These are phyloP conservation scores for Aphaenogaster floridana DNA, from an alignment of 1,140 invertebrate genomes.

Conservation along the genomic window DNA sequence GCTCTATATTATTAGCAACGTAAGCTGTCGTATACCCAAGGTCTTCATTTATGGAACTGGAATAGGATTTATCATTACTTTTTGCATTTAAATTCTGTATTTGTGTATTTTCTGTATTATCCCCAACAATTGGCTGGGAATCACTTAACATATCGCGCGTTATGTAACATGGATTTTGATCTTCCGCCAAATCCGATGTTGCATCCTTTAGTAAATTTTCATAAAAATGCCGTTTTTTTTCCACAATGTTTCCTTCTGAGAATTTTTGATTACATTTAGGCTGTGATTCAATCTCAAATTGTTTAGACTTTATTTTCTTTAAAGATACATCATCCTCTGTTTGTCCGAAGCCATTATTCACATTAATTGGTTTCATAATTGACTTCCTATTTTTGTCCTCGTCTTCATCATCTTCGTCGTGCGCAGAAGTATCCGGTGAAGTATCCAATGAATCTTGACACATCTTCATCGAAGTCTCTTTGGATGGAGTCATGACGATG, in stretches of 20 bases:
- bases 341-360: slow-evolving; percentile 19
- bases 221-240: slow-evolving; percentile 81
- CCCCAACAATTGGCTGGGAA: not conserved
- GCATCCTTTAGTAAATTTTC: slow-evolving; percentile 82
- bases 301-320: slow-evolving; percentile 24
- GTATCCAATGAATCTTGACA: not conserved
- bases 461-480: not conserved
- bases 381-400: slow-evolving; percentile 68
- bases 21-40: not conserved
- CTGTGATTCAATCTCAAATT: not conserved
- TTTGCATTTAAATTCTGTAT: not conserved
- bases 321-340: not conserved
- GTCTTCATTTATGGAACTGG: not conserved
- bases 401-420: slow-evolving; percentile 80
- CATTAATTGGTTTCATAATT: not conserved
- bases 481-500: slow-evolving; percentile 79
- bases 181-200: slow-evolving; percentile 71
- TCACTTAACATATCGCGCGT: not conserved
- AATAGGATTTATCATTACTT: not conserved
- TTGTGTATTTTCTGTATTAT: not conserved
- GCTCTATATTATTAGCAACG: not conserved
- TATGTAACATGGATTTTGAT: not conserved
- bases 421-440: not conserved
- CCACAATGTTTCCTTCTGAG: not conserved
- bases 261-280: slow-evolving; percentile 48